Conservation (phyloP, 2,888 invertebrate genomes). For the Idaea aversata region DNA sequence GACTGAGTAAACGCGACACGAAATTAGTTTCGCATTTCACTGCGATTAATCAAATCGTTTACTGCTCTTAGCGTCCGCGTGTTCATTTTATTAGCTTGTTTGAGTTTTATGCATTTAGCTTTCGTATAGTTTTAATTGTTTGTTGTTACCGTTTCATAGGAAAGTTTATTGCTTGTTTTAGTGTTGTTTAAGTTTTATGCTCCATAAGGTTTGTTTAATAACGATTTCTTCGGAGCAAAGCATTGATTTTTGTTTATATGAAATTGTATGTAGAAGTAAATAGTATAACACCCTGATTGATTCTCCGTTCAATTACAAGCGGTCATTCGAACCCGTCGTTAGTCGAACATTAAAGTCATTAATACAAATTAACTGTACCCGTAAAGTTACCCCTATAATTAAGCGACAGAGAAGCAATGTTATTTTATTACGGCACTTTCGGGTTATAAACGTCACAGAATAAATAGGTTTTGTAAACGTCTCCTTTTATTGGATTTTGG, state of each 20-base stretch:
- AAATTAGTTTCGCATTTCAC: constrained; percentile 37
- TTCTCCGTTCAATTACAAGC: constrained; percentile 27
- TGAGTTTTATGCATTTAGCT: not conserved
- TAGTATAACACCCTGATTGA: not conserved
- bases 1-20: constrained; percentile 31
- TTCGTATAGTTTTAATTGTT: not conserved
- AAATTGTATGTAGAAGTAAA: not conserved
- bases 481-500: constrained; percentile 34
- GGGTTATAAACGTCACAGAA: constrained; percentile 41
- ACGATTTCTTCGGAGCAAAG: constrained; percentile 3
- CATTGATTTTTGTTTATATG: not conserved
- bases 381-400: constrained; percentile 44
- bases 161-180: not conserved
- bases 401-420: constrained; percentile 42
- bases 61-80: constrained; percentile 18
- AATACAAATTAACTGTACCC: constrained; percentile 40
- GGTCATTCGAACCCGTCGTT: constrained; percentile 38
- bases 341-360: constrained; percentile 40
- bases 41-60: constrained; percentile 38
- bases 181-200: not conserved
- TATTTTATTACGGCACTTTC: constrained; percentile 52
- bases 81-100: constrained; percentile 3
- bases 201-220: not conserved
- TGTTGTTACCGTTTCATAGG: not conserved
- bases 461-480: constrained; percentile 45